Conservation (phyloP, 2,888 invertebrate genomes). For the Drosophila monieri region DNA sequence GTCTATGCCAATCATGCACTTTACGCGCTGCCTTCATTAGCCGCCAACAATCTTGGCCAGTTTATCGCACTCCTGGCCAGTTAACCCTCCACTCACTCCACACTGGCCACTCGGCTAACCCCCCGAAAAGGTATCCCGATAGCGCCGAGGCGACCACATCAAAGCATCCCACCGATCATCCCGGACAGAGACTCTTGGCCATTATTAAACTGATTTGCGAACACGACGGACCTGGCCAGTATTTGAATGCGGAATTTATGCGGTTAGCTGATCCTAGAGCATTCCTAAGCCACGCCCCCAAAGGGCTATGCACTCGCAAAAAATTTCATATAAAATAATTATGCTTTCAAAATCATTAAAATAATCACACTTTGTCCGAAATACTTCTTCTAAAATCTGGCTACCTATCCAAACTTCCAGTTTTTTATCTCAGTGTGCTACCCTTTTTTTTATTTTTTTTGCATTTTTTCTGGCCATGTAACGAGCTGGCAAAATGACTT, state of each 20-base stretch:
- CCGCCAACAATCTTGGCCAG: conserved; percentile 50
- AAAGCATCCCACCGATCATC: conserved; percentile 34
- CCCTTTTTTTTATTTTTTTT: conserved; percentile 1
- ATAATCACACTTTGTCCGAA: no score
- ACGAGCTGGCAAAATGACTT: conserved; percentile 78
- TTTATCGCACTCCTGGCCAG: conserved; percentile 41
- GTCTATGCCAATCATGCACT: conserved; percentile 79
- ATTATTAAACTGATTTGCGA: conserved; percentile 77
- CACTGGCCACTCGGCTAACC: not conserved
- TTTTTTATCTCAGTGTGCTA: conserved; percentile 6
- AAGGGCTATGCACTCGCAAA: conserved; percentile 2
- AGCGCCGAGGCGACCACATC: conserved; percentile 39
- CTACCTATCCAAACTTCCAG: no score
- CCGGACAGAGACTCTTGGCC: conserved; percentile 22
- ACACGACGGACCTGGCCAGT: conserved; percentile 11
- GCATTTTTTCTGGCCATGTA: conserved; percentile 41
- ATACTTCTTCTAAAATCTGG: no score
- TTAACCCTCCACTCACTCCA: not conserved
- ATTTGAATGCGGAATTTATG: conserved; percentile 63
- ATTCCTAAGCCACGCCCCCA: conserved; percentile 9
- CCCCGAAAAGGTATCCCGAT: conserved; percentile 26
- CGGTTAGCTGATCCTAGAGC: conserved; percentile 32
- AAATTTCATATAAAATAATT: not conserved
- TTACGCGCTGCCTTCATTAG: conserved; percentile 76
- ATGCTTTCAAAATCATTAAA: no score